Percentiles rank a stretch among this genome's conserved stretches.
Evolutionary conservation across 2,797 vertebrate species (phyloP).

Genomic region (Balearica regulorum): DNA sequence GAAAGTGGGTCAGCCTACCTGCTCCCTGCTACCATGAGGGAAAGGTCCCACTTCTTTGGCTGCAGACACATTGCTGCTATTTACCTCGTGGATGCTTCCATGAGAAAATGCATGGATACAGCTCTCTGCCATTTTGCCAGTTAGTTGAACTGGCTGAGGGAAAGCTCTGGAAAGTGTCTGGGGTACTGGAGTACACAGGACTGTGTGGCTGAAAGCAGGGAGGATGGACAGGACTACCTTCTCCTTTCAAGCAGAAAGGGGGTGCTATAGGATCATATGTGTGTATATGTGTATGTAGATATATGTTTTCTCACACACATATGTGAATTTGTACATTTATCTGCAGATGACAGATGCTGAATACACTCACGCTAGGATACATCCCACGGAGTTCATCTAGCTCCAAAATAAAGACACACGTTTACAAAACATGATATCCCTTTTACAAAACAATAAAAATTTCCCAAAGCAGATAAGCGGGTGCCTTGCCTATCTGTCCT

Average conservation of each 20-base stretch:
- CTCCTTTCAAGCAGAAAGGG: background rate
- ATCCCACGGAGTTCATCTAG: background rate
- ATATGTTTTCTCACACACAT: background rate
- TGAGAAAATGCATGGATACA: background rate
- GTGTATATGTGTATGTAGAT: too few species aligned
- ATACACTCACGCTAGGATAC: background rate
- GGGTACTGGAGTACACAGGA: background rate
- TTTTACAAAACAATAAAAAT: background rate
- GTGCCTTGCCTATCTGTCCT: background rate
- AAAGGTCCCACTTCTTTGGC: background rate
- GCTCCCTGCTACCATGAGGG: background rate
- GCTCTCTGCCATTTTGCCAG: background rate
- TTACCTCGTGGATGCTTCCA: background rate
- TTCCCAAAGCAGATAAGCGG: background rate
- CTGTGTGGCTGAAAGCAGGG: background rate
- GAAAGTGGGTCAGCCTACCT: background rate
- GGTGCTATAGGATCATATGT: background rate
- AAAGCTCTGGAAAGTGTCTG: background rate
- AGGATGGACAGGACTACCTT: background rate
- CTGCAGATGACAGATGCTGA: background rate
- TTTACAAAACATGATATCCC: background rate
- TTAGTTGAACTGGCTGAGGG: background rate
- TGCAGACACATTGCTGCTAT: background rate
- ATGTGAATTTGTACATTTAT: background rate
- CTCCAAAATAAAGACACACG: background rate